A percentile compares a stretch with the other conserved stretches of the same genome.
phyloP scores from a whole-genome alignment of 2,888 invertebrate species.

The Acleris literana region DNA sequence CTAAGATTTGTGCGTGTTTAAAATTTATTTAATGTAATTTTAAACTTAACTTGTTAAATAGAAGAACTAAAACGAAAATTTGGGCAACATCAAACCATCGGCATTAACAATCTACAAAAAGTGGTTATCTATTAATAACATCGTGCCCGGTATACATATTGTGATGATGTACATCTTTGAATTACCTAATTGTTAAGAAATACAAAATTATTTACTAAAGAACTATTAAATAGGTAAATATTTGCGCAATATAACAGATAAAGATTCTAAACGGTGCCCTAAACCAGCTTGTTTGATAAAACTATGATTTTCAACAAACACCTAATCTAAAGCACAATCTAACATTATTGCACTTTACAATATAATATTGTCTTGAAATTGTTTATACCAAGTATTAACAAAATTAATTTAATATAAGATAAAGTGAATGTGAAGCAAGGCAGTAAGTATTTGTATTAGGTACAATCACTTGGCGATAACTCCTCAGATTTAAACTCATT shows the following conservation, averaged over 20 bases:
- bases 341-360: constrained; percentile 62
- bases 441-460: too few relatives aligned
- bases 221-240: constrained; percentile 6
- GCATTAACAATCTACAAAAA: not conserved
- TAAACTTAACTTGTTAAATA: constrained; percentile 5
- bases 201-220: constrained; percentile 20
- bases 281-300: constrained; percentile 11
- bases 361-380: constrained; percentile 58
- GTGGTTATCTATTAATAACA: constrained; percentile 16
- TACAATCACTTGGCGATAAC: too few relatives aligned
- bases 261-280: constrained; percentile 2
- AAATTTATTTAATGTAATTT: not conserved
- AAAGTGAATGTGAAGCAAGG: too few relatives aligned
- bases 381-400: constrained; percentile 38
- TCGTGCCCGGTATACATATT: constrained; percentile 21
- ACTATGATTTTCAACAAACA: constrained; percentile 43
- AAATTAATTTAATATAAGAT: too few relatives aligned
- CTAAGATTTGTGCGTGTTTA: constrained; percentile 14
- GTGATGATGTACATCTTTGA: constrained; percentile 35
- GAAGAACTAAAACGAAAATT: not conserved
- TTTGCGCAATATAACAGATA: not conserved
- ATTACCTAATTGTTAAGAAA: constrained; percentile 14
- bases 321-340: constrained; percentile 59
- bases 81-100: not conserved
- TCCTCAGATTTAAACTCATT: too few relatives aligned